Evolutionary conservation across 2,113 vertebrate species (phyloP).

Genomic region (Scytalopus superciliaris): DNA sequence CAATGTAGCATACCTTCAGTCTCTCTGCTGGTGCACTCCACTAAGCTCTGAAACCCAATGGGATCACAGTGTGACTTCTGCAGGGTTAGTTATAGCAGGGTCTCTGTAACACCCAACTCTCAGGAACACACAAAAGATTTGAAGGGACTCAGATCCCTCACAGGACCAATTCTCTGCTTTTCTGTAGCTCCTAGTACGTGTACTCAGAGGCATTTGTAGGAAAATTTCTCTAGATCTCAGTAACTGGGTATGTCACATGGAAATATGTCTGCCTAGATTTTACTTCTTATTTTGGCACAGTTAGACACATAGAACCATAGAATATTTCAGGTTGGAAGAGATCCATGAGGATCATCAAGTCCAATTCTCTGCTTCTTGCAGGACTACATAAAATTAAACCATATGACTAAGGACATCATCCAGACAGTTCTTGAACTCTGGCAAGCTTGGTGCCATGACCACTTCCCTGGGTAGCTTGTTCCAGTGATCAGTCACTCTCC

Average conservation of each 20-base stretch:
- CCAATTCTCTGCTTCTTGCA: background rate
- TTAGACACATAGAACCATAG: background rate
- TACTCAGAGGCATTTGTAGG: background rate
- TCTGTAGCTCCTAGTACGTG: background rate
- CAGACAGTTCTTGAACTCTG: background rate
- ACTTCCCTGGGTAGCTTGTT: background rate
- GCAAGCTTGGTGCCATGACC: background rate
- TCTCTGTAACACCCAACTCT: background rate
- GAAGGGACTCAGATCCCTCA: background rate
- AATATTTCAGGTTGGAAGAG: background rate
- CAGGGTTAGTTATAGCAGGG: background rate
- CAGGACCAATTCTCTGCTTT: background rate
- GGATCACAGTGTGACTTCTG: fast-evolving
- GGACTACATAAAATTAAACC: background rate
- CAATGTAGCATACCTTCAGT: background rate
- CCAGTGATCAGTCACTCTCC: background rate
- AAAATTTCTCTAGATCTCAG: background rate
- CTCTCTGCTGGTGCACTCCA: background rate
- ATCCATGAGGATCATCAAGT: background rate
- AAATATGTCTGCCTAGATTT: background rate
- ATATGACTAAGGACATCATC: background rate
- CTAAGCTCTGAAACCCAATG: background rate
- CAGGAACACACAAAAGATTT: background rate
- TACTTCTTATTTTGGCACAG: background rate
- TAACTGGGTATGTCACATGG: background rate